Evolutionary conservation across 2,113 vertebrate species (phyloP).

Genomic region (Campylomormyrus numenius): DNA sequence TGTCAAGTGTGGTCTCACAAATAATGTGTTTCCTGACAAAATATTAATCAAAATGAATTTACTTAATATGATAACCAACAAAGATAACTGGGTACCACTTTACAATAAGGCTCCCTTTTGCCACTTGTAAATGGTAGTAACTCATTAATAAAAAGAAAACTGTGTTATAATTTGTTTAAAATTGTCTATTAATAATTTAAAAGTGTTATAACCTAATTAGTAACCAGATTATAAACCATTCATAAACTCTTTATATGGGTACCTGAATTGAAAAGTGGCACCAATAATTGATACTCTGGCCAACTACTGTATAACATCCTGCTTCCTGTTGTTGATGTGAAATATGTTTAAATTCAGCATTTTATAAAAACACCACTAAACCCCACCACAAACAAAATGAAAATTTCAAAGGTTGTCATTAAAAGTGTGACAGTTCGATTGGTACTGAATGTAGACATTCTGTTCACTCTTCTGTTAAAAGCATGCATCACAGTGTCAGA

Average conservation of each 20-base stretch:
- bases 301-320: neutral
- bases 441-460: neutral
- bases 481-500: neutral
- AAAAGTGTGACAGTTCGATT: conserved; percentile 3
- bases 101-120: too few species aligned
- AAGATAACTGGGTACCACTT: too few species aligned
- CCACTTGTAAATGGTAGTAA: too few species aligned
- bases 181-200: too few species aligned
- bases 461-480: neutral
- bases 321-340: neutral
- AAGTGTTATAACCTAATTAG: too few species aligned
- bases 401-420: neutral
- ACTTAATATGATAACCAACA: neutral
- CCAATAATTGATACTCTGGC: neutral
- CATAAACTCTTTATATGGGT: too few species aligned
- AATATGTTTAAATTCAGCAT: neutral
- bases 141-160: too few species aligned
- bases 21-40: neutral
- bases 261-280: too few species aligned
- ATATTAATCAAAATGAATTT: neutral
- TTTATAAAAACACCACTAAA: neutral
- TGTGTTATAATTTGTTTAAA: too few species aligned
- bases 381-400: neutral
- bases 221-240: too few species aligned
- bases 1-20: neutral